Conservation (phyloP, 1,140 invertebrate genomes). For the Plodia interpunctella region DNA sequence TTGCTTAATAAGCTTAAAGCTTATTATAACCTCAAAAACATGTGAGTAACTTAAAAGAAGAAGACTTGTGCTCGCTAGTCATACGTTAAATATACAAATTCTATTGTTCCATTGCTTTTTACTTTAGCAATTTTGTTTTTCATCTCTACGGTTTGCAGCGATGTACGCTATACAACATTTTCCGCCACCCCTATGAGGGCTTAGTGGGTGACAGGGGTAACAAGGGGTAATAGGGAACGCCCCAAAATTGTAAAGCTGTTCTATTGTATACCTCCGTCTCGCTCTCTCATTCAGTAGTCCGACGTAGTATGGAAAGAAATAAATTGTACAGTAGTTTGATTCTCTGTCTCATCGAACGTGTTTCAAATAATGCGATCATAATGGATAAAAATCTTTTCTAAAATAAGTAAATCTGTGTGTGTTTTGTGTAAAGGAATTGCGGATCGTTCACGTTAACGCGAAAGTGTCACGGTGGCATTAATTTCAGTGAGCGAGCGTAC, state of each 20-base stretch:
- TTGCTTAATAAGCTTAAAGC: not conserved
- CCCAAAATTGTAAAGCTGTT: conserved; percentile 35
- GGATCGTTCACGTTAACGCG: conserved; percentile 30
- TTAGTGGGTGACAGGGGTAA: conserved; percentile 18
- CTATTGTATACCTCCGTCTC: conserved; percentile 42
- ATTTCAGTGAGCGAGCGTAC: conserved; percentile 38
- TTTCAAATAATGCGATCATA: conserved; percentile 24
- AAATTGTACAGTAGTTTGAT: conserved; percentile 38
- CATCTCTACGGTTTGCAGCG: conserved; percentile 2
- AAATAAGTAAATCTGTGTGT: conserved; percentile 23
- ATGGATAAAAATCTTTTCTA: conserved; percentile 33
- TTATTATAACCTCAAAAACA: not conserved
- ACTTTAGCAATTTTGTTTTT: not conserved
- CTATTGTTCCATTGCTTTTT: not conserved
- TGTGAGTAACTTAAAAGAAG: not conserved
- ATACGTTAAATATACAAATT: not conserved
- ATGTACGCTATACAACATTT: conserved; percentile 9
- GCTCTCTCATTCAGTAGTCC: conserved; percentile 35
- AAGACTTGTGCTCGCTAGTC: not conserved
- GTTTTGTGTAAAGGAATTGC: conserved; percentile 15
- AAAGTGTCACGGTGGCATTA: conserved; percentile 46
- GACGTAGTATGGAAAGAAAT: conserved; percentile 27
- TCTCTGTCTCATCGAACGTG: conserved; percentile 26
- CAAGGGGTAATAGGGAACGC: conserved; percentile 36
- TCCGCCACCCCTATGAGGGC: not conserved